Conservation (phyloP, 2,888 invertebrate genomes). For the Drosophila birchii region DNA sequence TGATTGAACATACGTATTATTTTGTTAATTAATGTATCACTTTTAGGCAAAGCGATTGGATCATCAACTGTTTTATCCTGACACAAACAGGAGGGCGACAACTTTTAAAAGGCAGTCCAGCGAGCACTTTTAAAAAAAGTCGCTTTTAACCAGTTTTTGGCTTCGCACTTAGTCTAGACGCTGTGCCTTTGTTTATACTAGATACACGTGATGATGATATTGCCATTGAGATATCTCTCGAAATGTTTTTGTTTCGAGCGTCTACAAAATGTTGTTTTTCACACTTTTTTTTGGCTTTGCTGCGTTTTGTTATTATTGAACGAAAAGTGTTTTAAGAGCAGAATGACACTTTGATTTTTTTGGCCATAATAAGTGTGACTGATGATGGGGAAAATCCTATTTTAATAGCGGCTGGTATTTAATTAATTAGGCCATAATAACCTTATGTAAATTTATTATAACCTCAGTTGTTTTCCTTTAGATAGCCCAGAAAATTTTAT, state of each 20-base stretch:
- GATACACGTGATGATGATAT: slow-evolving; percentile 63
- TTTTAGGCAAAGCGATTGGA: slow-evolving; percentile 4
- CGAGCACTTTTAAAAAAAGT: slow-evolving; percentile 17
- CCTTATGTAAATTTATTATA: too few relatives aligned
- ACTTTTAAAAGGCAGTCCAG: neutral
- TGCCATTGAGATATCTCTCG: slow-evolving; percentile 41
- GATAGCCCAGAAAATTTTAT: slow-evolving; percentile 58
- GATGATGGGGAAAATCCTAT: neutral
- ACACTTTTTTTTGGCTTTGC: slow-evolving; percentile 19
- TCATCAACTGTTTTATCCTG: slow-evolving; percentile 7
- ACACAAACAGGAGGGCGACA: neutral
- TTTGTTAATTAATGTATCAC: slow-evolving; percentile 26
- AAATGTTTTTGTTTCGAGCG: slow-evolving; percentile 59
- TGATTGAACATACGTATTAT: slow-evolving; percentile 47
- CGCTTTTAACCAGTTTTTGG: slow-evolving; percentile 32
- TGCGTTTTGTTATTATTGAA: slow-evolving; percentile 5
- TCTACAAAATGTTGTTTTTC: slow-evolving; percentile 30
- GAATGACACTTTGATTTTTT: slow-evolving; percentile 33
- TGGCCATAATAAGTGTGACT: neutral
- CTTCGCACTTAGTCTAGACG: slow-evolving; percentile 20
- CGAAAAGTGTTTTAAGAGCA: slow-evolving; percentile 11
- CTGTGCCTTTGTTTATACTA: slow-evolving; percentile 39
- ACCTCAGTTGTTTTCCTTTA: too few relatives aligned
- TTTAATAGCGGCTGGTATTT: neutral
- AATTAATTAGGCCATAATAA: neutral